Evolutionary conservation across 2,888 invertebrate genomes (phyloP), one percentile per base, ranked within the genome.

Genomic region (Crematogaster levior): DNA sequence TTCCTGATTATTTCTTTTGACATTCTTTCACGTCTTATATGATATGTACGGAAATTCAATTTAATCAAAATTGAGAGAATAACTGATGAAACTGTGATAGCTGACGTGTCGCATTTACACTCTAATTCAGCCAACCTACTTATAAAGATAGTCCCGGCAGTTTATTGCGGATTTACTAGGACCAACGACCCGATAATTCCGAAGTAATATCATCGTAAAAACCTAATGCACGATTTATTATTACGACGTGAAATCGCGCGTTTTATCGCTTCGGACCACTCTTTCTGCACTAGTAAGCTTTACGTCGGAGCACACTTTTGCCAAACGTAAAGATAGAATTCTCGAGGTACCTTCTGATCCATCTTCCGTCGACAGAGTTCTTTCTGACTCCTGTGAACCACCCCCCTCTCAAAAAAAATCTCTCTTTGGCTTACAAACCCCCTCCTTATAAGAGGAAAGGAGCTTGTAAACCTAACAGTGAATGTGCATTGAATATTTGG

Each of bases 271-370:
- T 27, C 72, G 81, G 73, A 79, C 77, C 81, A 74, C 72, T 81
- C 82, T 84, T 82, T 84, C 84, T 24, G 66, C 80, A 73, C 74
- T 65, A 18, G 18, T 75, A 72, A 81, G 48, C 43, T 56, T 43
- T 60, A 74, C 77, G 63, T 80, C 43, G 80, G 73, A 88, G 81
- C 83, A 83, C 74, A 81, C 73, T 84, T 81, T 63, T 84, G 82
- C 77, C 81, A 58, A 56, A 83, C 74, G 65, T 46, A 43, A 75
- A 88, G 81, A 84, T 83, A 77, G 84, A 85, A 79, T 79, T 85
- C 88, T 88, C 85, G 84, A 89, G 91, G 87, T 89, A 88, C 86
- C 82, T 85, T 86, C 89, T 87, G 88, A 91, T 90, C 86, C 88
- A 89, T 89, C 77, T 77, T 84, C 81, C 68, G 79, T 80, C 81